phyloP scores from a whole-genome alignment of 2,888 invertebrate species.

The Watsonalla cultraria region DNA sequence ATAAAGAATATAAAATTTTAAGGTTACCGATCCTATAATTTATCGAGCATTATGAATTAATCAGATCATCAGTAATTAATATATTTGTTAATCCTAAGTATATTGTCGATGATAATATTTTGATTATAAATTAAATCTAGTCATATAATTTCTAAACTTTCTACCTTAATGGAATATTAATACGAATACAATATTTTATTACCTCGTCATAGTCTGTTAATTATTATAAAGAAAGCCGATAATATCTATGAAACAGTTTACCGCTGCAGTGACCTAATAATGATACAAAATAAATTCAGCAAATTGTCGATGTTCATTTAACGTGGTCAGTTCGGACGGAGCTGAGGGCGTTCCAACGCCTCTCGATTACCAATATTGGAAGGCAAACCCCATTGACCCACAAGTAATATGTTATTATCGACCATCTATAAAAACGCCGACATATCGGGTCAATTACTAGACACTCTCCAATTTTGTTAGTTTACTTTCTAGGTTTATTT shows the following conservation, averaged over 20 bases:
- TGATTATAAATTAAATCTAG: too few relatives aligned
- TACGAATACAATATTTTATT: not conserved
- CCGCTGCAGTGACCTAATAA: not conserved
- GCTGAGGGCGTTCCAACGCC: slow-evolving; percentile 35
- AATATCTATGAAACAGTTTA: not conserved
- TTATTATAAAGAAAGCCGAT: not conserved
- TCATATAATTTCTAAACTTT: too few relatives aligned
- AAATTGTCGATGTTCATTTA: slow-evolving; percentile 21
- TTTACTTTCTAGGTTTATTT: slow-evolving; percentile 56
- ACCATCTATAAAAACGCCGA: slow-evolving; percentile 42
- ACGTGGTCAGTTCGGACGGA: slow-evolving; percentile 16
- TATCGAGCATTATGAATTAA: too few relatives aligned
- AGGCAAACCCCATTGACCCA: slow-evolving; percentile 62
- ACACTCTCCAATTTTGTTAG: slow-evolving; percentile 50
- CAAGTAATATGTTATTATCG: slow-evolving; percentile 55
- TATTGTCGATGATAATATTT: too few relatives aligned
- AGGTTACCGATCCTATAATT: too few relatives aligned
- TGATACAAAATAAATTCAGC: slow-evolving; percentile 1
- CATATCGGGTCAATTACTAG: slow-evolving; percentile 54
- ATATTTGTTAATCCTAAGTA: too few relatives aligned
- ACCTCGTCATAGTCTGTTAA: not conserved
- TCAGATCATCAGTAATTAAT: too few relatives aligned
- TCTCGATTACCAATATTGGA: slow-evolving; percentile 54
- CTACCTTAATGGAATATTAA: too few relatives aligned
- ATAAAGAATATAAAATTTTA: too few relatives aligned